phyloP scores from a whole-genome alignment of 1,140 invertebrate species.

The Myzus persicae region DNA sequence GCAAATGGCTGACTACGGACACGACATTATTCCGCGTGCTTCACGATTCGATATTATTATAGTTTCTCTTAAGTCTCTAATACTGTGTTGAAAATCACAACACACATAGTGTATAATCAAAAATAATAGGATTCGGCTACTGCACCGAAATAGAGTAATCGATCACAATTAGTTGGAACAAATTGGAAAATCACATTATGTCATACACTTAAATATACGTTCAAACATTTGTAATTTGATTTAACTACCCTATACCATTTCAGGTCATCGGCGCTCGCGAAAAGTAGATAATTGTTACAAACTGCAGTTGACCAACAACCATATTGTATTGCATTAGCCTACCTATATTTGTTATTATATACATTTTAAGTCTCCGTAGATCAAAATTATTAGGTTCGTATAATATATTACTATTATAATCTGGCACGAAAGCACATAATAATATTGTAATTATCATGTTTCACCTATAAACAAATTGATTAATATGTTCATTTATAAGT shows the following conservation, averaged over 20 bases:
- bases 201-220: conserved; percentile 17
- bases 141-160: neutral
- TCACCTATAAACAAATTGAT: neutral
- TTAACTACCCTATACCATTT: neutral
- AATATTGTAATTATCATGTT: neutral
- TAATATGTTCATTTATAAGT: too few relatives aligned
- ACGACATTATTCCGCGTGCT: neutral
- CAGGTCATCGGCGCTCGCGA: neutral
- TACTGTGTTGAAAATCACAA: neutral
- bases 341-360: neutral
- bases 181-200: conserved; percentile 1
- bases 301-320: neutral
- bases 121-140: conserved; percentile 10
- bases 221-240: conserved; percentile 11
- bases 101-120: neutral
- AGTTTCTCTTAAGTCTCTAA: neutral
- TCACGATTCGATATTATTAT: neutral
- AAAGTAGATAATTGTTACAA: neutral
- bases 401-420: neutral
- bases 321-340: neutral
- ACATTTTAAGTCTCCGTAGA: neutral
- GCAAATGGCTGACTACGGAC: neutral
- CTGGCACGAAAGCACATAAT: too few relatives aligned
- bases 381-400: neutral
- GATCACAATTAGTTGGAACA: conserved; percentile 16